Evolutionary conservation across 2,888 invertebrate genomes (phyloP), one percentile per base, ranked within the genome.

Genomic region (Hydrotaea diabolus): DNA sequence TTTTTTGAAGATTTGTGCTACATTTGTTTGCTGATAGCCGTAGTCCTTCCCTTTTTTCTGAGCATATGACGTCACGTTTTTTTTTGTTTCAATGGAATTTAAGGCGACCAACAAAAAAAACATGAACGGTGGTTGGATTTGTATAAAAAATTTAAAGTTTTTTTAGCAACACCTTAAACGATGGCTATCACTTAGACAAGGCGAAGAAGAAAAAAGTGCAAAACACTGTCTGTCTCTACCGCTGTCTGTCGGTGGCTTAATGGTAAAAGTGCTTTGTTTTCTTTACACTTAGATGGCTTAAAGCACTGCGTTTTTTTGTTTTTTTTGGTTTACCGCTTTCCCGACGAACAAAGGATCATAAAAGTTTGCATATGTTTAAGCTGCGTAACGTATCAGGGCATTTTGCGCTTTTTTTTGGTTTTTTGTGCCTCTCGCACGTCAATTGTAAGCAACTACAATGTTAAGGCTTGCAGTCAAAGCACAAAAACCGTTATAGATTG

Each of bases 321-420:
- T 64, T n/a, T n/a, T n/a, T n/a, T n/a, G n/a, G 13, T 46, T 75
- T 49, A 5, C 15, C 7, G 43, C 0, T 53, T 75, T 72, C 46
- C 19, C 17, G 43, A 23, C 55, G 53, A 49, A 76, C 72, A 80
- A 84, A 84, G 80, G 85, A 85, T 85, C 82, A 82, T 82, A 78
- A 81, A 84, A 73, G 62, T 79, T 39, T 79, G 62, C 76, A 80
- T 72, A 80, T 69, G 77, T 77, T 85, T 77, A 66, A 81, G 78
- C 59, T 81, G 85, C 82, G 85, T 85, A 81, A 77, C 78, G 64
- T 78, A 36, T 46, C 74, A 64, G 57, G 59, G 76, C 78, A 59
- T 26, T 62, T 62, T n/a, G 78, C 57, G 75, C 80, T 80, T 72
- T 4, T 21, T 53, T 83, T 80, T 77, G 31, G 73, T 69, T 49